phyloP scores from a whole-genome alignment of 2,888 invertebrate species.

The Hymenopus coronatus region DNA sequence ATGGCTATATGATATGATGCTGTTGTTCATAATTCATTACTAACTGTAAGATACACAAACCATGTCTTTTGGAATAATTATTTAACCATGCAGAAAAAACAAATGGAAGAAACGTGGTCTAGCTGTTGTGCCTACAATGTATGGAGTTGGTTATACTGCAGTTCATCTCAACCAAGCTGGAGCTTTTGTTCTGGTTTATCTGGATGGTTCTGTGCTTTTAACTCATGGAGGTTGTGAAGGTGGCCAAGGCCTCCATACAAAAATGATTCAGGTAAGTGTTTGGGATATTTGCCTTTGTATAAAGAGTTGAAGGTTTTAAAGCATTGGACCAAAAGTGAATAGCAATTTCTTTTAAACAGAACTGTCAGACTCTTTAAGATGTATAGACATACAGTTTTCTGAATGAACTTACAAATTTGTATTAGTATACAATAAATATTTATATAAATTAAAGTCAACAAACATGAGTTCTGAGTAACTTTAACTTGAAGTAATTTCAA shows the following conservation, averaged over 20 bases:
- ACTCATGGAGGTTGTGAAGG: conserved; percentile 95
- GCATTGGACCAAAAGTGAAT: neutral
- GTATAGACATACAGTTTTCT: too few relatives aligned
- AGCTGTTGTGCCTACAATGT: conserved; percentile 76
- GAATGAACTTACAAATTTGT: too few relatives aligned
- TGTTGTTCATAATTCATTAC: too few relatives aligned
- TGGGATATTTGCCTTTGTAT: neutral
- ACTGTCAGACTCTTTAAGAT: too few relatives aligned
- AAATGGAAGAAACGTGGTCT: conserved; percentile 87
- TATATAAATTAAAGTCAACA: too few relatives aligned
- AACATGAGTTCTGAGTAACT: too few relatives aligned
- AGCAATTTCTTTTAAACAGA: too few relatives aligned
- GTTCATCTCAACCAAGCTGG: conserved; percentile 80
- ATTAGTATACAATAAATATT: too few relatives aligned
- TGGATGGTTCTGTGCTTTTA: conserved; percentile 83
- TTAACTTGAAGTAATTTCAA: too few relatives aligned
- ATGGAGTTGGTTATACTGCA: conserved; percentile 78
- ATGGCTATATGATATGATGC: too few relatives aligned
- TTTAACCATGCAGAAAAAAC: conserved; percentile 55
- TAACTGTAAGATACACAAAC: too few relatives aligned
- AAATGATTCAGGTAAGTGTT: conserved; percentile 75
- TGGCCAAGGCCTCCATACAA: conserved; percentile 95
- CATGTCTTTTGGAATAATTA: neutral
- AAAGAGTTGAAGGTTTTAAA: neutral
- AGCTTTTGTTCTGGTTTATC: conserved; percentile 82